These are phyloP conservation scores for Thryonomys swinderianus DNA, from an alignment of 2,113 vertebrate species.

Conservation along the genomic window DNA sequence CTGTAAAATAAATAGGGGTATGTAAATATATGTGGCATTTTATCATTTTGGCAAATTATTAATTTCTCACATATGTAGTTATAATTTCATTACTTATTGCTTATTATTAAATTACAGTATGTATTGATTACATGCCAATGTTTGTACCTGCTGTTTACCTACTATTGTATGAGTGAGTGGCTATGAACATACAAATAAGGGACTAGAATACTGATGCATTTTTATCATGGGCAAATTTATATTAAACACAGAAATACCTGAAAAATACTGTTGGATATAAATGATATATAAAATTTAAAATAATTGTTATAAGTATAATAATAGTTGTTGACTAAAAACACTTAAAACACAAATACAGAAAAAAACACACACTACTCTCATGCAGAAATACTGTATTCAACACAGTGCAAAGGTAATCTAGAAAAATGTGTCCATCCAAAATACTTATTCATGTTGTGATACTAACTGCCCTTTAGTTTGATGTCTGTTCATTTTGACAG, in stretches of 20 bases:
- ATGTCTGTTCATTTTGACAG: constrained; percentile 17
- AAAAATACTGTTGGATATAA: constrained; percentile 48
- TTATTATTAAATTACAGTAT: background rate
- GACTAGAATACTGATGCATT: background rate
- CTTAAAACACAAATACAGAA: background rate
- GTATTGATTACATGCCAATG: background rate
- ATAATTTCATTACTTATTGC: background rate
- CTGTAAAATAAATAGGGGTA: background rate
- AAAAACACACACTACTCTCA: background rate
- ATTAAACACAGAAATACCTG: background rate
- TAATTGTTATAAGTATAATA: too few species aligned
- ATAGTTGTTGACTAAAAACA: constrained; percentile 36
- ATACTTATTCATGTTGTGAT: background rate
- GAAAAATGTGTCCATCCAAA: background rate
- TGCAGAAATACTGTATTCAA: background rate
- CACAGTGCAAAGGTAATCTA: background rate
- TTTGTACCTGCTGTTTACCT: background rate
- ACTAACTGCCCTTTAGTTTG: background rate
- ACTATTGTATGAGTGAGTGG: background rate
- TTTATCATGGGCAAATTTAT: background rate
- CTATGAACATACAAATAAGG: background rate
- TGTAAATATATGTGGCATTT: background rate
- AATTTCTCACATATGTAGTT: background rate
- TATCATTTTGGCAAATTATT: background rate
- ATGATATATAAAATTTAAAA: constrained; percentile 42